These are phyloP conservation scores for Pomatostomus ruficeps DNA, from an alignment of 2,113 vertebrate genomes.

Conservation along the genomic window DNA sequence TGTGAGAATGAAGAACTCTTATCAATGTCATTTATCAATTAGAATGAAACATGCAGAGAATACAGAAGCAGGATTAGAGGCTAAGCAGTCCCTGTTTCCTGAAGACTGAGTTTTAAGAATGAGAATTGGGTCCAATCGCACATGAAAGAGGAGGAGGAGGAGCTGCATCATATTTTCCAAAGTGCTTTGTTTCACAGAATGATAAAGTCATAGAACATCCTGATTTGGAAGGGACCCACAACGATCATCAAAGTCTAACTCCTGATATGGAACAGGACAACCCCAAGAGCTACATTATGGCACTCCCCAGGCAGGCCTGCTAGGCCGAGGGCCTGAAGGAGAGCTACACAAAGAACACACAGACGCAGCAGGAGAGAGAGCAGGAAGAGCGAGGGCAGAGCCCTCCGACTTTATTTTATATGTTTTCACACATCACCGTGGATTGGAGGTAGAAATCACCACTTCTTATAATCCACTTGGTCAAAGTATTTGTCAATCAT, in stretches of 20 bases:
- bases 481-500: no score
- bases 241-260: background rate
- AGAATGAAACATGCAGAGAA: background rate
- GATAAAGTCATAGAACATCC: background rate
- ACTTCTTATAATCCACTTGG: no score
- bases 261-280: background rate
- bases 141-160: background rate
- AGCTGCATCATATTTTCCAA: background rate
- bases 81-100: background rate
- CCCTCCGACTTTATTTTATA: no score
- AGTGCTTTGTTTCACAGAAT: background rate
- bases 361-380: no score
- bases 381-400: no score
- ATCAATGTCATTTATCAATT: background rate
- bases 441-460: no score
- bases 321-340: no score
- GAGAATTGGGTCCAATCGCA: background rate
- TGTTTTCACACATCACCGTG: no score
- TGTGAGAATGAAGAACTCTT: background rate
- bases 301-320: no score
- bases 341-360: no score
- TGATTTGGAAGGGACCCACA: background rate
- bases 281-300: no score
- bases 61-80: background rate
- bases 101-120: background rate